These are phyloP conservation scores for Ophiothrix spiculata DNA, from an alignment of 35 echinoderm and acorn worm species.

Conservation along the genomic window DNA sequence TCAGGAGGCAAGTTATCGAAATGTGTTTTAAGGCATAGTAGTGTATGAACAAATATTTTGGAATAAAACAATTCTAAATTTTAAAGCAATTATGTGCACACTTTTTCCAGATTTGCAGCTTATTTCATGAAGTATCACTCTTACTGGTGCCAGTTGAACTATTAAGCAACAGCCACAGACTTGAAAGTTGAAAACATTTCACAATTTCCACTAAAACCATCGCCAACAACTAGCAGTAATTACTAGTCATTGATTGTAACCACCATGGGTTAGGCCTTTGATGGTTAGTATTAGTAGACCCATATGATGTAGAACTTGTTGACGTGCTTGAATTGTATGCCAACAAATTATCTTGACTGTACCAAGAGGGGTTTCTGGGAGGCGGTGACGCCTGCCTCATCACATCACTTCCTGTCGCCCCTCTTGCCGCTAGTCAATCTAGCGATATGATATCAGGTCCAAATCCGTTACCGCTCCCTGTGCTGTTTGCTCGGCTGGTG, in stretches of 20 bases:
- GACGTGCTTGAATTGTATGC: not conserved
- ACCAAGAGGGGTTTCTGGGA: conserved; percentile 1
- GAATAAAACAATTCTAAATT: too few relatives aligned
- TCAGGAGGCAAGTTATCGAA: too few relatives aligned
- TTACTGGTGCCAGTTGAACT: too few relatives aligned
- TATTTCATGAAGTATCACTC: too few relatives aligned
- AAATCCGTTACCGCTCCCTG: conserved; percentile 47
- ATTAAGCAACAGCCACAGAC: too few relatives aligned
- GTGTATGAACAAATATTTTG: too few relatives aligned
- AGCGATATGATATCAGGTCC: conserved; percentile 45
- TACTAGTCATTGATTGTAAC: not conserved
- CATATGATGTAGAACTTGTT: not conserved
- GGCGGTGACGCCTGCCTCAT: not conserved
- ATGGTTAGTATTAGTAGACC: not conserved
- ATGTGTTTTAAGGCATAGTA: too few relatives aligned
- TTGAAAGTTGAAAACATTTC: too few relatives aligned
- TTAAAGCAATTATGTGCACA: too few relatives aligned
- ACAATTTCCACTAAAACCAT: too few relatives aligned
- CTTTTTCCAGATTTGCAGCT: too few relatives aligned
- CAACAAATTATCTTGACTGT: not conserved
- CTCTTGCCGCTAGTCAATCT: conserved; percentile 27
- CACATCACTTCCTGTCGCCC: conserved; percentile 6
- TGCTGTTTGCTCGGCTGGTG: conserved; percentile 49
- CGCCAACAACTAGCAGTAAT: conserved; percentile 14
- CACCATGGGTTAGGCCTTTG: not conserved